Conservation (phyloP, 2,888 invertebrate species). For the Lysandra coridon region DNA sequence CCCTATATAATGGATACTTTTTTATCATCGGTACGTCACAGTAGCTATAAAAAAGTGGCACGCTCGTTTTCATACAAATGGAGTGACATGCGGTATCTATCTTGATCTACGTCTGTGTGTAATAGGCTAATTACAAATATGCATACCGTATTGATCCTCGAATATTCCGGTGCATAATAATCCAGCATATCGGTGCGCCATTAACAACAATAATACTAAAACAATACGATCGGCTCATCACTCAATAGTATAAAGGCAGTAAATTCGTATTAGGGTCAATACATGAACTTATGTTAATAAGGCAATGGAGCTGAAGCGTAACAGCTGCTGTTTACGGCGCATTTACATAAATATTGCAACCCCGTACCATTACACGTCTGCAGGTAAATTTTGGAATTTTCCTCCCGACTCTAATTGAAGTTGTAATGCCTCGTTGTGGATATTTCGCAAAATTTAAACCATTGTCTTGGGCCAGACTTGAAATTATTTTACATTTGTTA, state of each 20-base stretch:
- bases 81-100: too few relatives aligned
- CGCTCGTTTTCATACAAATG: too few relatives aligned
- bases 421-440: conserved; percentile 27
- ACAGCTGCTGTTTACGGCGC: conserved; percentile 38
- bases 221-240: conserved; percentile 12
- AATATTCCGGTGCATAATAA: neutral
- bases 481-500: conserved; percentile 18
- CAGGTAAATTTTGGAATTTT: conserved; percentile 37
- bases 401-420: conserved; percentile 31
- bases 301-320: conserved; percentile 33
- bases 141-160: neutral
- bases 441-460: conserved; percentile 22
- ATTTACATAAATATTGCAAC: conserved; percentile 43
- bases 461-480: conserved; percentile 1
- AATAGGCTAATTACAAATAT: neutral
- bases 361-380: conserved; percentile 35
- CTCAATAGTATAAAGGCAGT: conserved; percentile 28
- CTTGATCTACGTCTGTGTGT: neutral
- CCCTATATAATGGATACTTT: too few relatives aligned
- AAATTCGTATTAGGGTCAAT: conserved; percentile 33
- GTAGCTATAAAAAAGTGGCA: too few relatives aligned
- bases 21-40: too few relatives aligned
- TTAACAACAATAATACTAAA: conserved; percentile 10
- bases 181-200: neutral
- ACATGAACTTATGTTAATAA: conserved; percentile 40